A percentile compares a stretch with the other conserved stretches of the same genome.
Evolutionary conservation across 2,888 invertebrate species (phyloP).

Genomic region (Heliconius aoede): DNA sequence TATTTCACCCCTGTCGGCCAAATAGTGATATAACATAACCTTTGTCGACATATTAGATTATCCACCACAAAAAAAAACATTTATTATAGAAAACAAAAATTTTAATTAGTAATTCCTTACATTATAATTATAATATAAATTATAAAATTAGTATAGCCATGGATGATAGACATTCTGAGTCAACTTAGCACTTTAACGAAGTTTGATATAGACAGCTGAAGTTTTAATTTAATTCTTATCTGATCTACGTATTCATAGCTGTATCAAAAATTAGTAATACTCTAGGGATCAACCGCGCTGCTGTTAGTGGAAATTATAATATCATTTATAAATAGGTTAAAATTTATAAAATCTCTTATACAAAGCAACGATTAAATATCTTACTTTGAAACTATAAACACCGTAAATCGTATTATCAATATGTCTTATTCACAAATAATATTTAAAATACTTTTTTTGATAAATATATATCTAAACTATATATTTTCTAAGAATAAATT

Average conservation of each 20-base stretch:
- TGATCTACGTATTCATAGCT: neutral
- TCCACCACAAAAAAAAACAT: too few relatives aligned
- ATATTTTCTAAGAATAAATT: too few relatives aligned
- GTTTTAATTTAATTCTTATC: neutral
- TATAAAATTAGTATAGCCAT: neutral
- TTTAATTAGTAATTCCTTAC: too few relatives aligned
- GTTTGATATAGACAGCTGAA: neutral
- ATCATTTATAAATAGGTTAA: neutral
- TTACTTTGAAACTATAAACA: neutral
- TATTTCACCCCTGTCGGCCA: too few relatives aligned
- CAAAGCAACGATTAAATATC: neutral
- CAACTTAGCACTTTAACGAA: neutral
- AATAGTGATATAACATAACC: too few relatives aligned
- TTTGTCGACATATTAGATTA: too few relatives aligned
- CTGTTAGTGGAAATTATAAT: constrained; percentile 3
- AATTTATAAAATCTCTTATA: neutral
- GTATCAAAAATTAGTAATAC: constrained; percentile 5
- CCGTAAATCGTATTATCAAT: neutral
- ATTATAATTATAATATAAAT: too few relatives aligned
- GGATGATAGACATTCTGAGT: neutral
- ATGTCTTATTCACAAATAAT: too few relatives aligned
- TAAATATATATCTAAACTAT: too few relatives aligned
- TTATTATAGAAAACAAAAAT: too few relatives aligned
- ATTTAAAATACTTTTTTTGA: too few relatives aligned
- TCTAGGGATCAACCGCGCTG: neutral